Base-by-base conservation (phyloP, 2,797 vertebrate species). In the Diplodus puntazzo region DNA sequence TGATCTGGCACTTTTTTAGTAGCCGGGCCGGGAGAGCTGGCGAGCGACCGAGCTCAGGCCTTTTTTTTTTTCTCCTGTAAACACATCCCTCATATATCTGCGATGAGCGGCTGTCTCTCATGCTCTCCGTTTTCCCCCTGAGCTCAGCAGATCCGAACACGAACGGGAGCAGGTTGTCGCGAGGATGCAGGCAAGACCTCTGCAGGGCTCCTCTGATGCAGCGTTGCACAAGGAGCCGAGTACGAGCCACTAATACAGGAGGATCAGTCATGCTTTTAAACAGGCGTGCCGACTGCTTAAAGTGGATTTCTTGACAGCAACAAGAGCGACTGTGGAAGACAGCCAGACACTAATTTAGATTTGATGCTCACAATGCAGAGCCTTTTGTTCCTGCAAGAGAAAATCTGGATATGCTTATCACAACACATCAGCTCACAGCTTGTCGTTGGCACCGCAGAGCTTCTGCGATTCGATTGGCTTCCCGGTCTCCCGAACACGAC, bases 1-100 rank as follows among this genome's bases (percentile, higher is more conserved):
- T 93, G 90, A 92, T 79, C 30, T 72, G 79, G 86, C 88, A 66
- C 7, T 88, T 90, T 91, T 82, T 90, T 91, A 85, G 81, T 76
- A 66, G 82, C 79, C 61, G 18, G 58, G 69, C 14, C 50, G 27
- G 54, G 65, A 67, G 64, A 83, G 70, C 60, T 82, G 82, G 80
- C 82, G 67, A 60, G 79, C 55, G 42, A 55, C 62, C 16, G 64
- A 80, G 60, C 62, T 49, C 45, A 11, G 23, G 50, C 49, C 42
- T 62, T 77, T 78, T 43, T 71, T 59, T 52, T 53, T 73, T 61
- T 52, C 48, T 58, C 34, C 23, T 66, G 58, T 60, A 68, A 85
- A 82, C 69, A 77, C 80, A 69, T 64, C 75, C 79, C 25, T 77
- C 66, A 54, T 81, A 69, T 75, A 79, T 72, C 71, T 23, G 70